A percentile compares a stretch with the other conserved stretches of the same genome.
Conservation (phyloP, 2,888 invertebrate genomes). For the Meganola albula region DNA sequence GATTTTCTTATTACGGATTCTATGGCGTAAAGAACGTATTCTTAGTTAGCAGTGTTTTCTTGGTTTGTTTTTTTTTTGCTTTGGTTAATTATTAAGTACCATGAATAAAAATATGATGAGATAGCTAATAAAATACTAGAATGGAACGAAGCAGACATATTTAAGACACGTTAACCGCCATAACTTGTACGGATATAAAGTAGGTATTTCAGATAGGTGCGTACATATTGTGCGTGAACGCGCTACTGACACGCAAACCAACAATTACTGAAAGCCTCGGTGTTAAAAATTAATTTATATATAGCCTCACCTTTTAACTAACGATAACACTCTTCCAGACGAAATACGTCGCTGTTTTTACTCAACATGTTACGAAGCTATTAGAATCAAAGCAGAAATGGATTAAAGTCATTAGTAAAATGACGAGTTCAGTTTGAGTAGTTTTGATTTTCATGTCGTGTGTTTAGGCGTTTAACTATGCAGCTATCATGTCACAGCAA, state of each 20-base stretch:
- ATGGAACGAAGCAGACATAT: too few species aligned
- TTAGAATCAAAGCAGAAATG: slow-evolving; percentile 28
- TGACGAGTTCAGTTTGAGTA: slow-evolving; percentile 21
- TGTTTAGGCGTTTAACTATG: slow-evolving; percentile 22
- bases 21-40: too few species aligned
- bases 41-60: too few species aligned
- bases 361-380: slow-evolving; percentile 20
- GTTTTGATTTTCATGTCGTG: slow-evolving; percentile 20
- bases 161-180: too few species aligned
- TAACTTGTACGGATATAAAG: too few species aligned
- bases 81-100: too few species aligned
- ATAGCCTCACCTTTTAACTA: slow-evolving; percentile 36
- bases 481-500: slow-evolving; percentile 14
- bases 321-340: slow-evolving; percentile 18
- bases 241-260: slow-evolving; percentile 53
- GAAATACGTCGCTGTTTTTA: slow-evolving; percentile 29
- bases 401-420: slow-evolving; percentile 28
- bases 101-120: too few species aligned
- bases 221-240: slow-evolving; percentile 47
- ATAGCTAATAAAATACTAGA: too few species aligned
- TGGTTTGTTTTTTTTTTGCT: too few species aligned
- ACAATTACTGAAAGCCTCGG: slow-evolving; percentile 51
- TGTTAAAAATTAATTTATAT: slow-evolving; percentile 65
- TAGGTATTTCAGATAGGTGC: slow-evolving; percentile 14
- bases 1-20: too few species aligned